phyloP scores from a whole-genome alignment of 2,888 invertebrate genomes.

The Calameuta pallipes region DNA sequence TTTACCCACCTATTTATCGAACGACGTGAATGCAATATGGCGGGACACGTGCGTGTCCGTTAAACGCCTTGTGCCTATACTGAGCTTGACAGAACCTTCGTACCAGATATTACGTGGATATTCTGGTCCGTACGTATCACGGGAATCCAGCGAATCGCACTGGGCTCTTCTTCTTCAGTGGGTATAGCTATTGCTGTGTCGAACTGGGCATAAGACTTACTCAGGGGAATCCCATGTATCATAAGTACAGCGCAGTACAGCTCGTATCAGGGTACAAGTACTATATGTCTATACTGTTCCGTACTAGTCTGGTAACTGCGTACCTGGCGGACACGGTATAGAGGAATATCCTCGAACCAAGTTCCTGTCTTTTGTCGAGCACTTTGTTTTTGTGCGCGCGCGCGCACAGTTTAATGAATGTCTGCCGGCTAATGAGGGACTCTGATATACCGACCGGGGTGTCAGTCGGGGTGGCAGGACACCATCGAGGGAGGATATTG shows the following conservation, averaged over 20 bases:
- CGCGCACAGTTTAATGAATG: slow-evolving; percentile 42
- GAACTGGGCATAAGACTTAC: background rate
- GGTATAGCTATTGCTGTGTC: background rate
- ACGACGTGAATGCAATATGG: slow-evolving; percentile 45
- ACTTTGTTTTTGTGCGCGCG: slow-evolving; percentile 36
- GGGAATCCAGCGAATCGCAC: background rate
- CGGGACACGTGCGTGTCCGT: slow-evolving; percentile 46
- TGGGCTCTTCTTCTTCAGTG: background rate
- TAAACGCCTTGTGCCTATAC: slow-evolving; percentile 30
- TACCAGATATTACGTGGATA: background rate
- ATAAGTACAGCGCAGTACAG: background rate
- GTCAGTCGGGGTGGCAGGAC: slow-evolving; percentile 38
- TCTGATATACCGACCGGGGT: slow-evolving; percentile 42
- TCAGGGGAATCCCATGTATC: background rate
- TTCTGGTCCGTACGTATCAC: background rate
- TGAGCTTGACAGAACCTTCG: background rate
- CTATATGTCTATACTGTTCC: background rate
- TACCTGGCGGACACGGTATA: background rate
- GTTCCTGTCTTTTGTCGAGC: slow-evolving; percentile 7
- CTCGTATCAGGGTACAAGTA: background rate
- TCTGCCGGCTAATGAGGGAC: slow-evolving; percentile 43
- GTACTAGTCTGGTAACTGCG: background rate
- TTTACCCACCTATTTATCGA: slow-evolving; percentile 60
- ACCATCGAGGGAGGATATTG: slow-evolving; percentile 26
- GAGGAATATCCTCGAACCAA: background rate